Evolutionary conservation across 2,888 invertebrate species (phyloP).

Genomic region (Antheraea assamensis): DNA sequence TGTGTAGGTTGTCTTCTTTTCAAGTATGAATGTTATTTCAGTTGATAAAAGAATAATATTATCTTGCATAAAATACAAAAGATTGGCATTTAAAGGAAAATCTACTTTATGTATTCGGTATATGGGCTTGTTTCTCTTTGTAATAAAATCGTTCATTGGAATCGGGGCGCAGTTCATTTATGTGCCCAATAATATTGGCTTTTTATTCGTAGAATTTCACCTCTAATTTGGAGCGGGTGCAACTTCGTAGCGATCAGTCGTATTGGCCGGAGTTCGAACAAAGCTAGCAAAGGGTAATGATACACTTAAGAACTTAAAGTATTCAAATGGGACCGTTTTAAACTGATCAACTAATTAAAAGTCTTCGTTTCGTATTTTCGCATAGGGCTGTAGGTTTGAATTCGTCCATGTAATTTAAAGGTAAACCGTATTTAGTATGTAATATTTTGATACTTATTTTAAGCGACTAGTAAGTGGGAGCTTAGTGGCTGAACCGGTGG

Average conservation of each 20-base stretch:
- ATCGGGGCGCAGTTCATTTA: slow-evolving; percentile 14
- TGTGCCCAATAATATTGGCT: slow-evolving; percentile 16
- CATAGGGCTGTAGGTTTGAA: not conserved
- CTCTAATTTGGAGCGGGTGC: slow-evolving; percentile 26
- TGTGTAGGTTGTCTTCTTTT: not conserved
- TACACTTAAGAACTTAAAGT: slow-evolving; percentile 7
- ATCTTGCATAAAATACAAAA: not conserved
- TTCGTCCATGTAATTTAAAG: too few relatives aligned
- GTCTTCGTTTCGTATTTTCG: not conserved
- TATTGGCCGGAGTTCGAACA: slow-evolving; percentile 23
- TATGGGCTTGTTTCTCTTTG: not conserved
- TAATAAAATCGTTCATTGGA: slow-evolving; percentile 9
- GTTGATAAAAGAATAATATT: slow-evolving; percentile 3
- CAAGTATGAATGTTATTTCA: not conserved
- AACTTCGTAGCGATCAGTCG: slow-evolving; percentile 24
- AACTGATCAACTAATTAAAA: slow-evolving; percentile 4
- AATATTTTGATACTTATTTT: too few relatives aligned
- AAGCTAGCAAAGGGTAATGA: slow-evolving; percentile 20
- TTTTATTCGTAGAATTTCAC: slow-evolving; percentile 24
- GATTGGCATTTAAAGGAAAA: not conserved
- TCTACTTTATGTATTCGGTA: not conserved
- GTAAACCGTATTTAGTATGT: too few relatives aligned
- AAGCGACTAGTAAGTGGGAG: too few relatives aligned
- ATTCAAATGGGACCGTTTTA: slow-evolving; percentile 6
- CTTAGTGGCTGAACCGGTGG: too few relatives aligned